Base-by-base conservation (phyloP, 1,140 invertebrate genomes). In the Acyrthosiphon pisum region DNA sequence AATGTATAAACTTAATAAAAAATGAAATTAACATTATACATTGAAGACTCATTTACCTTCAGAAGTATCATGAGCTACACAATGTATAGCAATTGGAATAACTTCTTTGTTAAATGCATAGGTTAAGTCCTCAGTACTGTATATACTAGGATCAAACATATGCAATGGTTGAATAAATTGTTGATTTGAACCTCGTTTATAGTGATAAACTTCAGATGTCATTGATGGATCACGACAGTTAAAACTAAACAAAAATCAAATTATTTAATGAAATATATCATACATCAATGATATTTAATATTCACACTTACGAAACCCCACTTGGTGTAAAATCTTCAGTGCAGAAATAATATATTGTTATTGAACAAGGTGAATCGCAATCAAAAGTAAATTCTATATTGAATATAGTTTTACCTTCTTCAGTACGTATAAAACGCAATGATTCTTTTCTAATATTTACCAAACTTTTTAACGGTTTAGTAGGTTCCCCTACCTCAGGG, bases 311-410 rank as follows among this genome's bases (percentile, higher is more conserved):
- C 94, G 48, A 68, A 37, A 96, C 94, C 86, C 95, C 95, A 94
- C 95, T 95, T 26, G 93, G 81, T 26, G 93, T 87, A 26, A 98
- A 96, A 95, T 99, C 99, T 96, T 99, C 99, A 20, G 97, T 97
- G 94, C 98, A 99, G 95, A 99, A 99, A 95, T 99, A 99, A 95
- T 98, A 98, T 94, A 99, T 97, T 76, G 98, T 99, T 90, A 99
- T 99, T 35, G 97, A 97, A 96, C 98, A 99, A 94, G 97, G 96
- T 9, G 98, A 98, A 96, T 99, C 99, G 95, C 98, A 97, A 95
- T 99, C 99, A 96, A 99, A 99, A 9, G 97, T 98, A 95, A 99
- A 99, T 96, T 99, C 99, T 94, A 99, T 98, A 95, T 99, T 99
- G 94, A 99, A 99, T 93, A 96, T 96, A 94, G 96, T 41, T 95